Percentiles rank a stretch among this genome's conserved stretches.
Evolutionary conservation across 53 echinoderm and acorn worm species (phyloP).

Genomic region (Antedon mediterranea): DNA sequence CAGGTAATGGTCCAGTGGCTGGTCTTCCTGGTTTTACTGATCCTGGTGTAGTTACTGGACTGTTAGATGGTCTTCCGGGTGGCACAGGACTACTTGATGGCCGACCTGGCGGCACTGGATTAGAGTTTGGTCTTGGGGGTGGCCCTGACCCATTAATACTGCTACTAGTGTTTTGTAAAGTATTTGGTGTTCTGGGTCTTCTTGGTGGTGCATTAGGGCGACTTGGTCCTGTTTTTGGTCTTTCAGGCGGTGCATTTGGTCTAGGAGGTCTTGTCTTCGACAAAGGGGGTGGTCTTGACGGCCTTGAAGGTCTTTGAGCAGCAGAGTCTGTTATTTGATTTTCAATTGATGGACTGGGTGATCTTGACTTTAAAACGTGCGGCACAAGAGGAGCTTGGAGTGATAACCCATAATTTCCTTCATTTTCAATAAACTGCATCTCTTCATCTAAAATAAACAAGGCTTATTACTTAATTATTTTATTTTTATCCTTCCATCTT

Average conservation of each 20-base stretch:
- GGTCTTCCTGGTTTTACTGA: background rate
- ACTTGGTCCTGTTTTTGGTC: slow-evolving; percentile 16
- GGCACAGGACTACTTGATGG: background rate
- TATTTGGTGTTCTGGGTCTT: background rate
- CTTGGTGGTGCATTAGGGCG: slow-evolving; percentile 8
- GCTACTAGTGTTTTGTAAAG: no score
- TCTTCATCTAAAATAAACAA: slow-evolving; percentile 58
- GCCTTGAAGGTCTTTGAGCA: slow-evolving; percentile 7
- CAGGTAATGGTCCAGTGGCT: background rate
- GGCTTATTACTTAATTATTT: no score
- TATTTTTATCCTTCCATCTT: no score
- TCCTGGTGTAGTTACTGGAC: background rate
- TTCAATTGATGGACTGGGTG: slow-evolving; percentile 17
- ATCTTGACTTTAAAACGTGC: background rate
- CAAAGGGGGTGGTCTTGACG: slow-evolving; percentile 47
- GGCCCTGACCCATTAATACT: background rate
- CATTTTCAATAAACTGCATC: slow-evolving; percentile 15
- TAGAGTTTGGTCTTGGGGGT: background rate
- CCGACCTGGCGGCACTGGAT: no score
- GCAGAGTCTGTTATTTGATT: background rate
- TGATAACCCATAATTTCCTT: slow-evolving; percentile 3
- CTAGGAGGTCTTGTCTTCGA: slow-evolving; percentile 40
- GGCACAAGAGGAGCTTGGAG: slow-evolving; percentile 46
- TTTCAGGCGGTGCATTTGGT: slow-evolving; percentile 34
- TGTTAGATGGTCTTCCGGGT: background rate